Evolutionary conservation across 2,797 vertebrate species (phyloP).

Genomic region (Macroramphosus scolopax): DNA sequence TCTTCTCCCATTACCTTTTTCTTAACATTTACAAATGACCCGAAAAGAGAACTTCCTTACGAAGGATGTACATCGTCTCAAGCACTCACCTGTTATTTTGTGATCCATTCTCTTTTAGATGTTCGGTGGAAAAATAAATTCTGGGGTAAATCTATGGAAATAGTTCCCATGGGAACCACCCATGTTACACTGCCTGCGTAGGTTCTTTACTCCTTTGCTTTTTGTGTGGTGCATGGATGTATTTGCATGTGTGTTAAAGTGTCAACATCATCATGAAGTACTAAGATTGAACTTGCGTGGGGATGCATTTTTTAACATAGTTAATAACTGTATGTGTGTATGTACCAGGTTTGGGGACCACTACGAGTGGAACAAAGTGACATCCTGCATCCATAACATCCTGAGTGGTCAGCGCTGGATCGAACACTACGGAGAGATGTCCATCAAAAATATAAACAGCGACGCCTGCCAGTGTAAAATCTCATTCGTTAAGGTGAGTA

Average conservation of each 20-base stretch:
- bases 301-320: neutral
- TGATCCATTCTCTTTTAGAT: constrained; percentile 77
- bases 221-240: constrained; percentile 8
- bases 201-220: constrained; percentile 53
- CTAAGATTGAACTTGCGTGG: too few relatives aligned
- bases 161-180: constrained; percentile 93
- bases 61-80: neutral
- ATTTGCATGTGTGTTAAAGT: constrained; percentile 7
- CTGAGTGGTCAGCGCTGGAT: constrained; percentile 96
- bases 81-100: constrained; percentile 6
- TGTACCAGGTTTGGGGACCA: constrained; percentile 87
- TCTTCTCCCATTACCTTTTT: too few relatives aligned
- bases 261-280: neutral
- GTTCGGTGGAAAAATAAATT: constrained; percentile 99
- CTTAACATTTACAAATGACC: too few relatives aligned
- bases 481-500: constrained; percentile 89
- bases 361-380: constrained; percentile 97
- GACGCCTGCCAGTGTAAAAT: constrained; percentile 88
- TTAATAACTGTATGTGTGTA: constrained; percentile 4
- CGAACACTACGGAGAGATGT: constrained; percentile 96
- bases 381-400: constrained; percentile 98
- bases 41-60: too few relatives aligned
- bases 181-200: constrained; percentile 90
- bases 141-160: constrained; percentile 99
- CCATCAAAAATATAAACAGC: constrained; percentile 85